These are phyloP conservation scores for Psilanteris sp. DNA, from an alignment of 1,140 invertebrate species.

Conservation along the genomic window DNA sequence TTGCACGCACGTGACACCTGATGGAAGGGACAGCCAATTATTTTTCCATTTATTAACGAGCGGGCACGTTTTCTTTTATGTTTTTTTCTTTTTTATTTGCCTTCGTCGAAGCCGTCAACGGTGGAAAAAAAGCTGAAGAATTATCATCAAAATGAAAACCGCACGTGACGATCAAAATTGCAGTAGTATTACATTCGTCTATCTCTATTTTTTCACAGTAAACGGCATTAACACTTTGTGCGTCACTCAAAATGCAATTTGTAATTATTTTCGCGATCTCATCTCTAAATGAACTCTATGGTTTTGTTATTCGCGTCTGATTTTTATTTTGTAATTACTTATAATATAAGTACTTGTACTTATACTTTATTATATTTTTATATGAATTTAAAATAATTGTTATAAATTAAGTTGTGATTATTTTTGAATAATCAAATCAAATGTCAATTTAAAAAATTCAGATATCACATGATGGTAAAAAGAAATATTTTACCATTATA, in stretches of 20 bases:
- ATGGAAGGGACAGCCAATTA: conserved; percentile 51
- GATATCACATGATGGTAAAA: no score
- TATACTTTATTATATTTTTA: no score
- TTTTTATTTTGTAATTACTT: no score
- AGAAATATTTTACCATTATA: no score
- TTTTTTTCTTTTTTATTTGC: conserved; percentile 9
- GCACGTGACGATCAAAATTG: conserved; percentile 30
- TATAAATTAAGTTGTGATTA: no score
- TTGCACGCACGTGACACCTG: conserved; percentile 42
- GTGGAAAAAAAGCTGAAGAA: conserved; percentile 11
- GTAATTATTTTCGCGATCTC: conserved; percentile 47
- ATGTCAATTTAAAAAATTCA: no score
- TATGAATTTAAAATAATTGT: no score
- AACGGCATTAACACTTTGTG: conserved; percentile 26
- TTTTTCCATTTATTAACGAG: conserved; percentile 54
- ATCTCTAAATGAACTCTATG: no score
- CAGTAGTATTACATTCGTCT: conserved; percentile 8
- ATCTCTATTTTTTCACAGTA: conserved; percentile 12
- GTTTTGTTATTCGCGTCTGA: no score
- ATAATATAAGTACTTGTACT: no score
- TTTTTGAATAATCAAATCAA: no score
- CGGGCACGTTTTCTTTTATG: conserved; percentile 33
- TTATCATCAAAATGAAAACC: conserved; percentile 30
- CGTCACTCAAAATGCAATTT: conserved; percentile 37
- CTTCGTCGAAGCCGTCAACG: conserved; percentile 1